phyloP scores from a whole-genome alignment of 2,113 vertebrate genomes.

The Sinocyclocheilus maitianheensis region DNA sequence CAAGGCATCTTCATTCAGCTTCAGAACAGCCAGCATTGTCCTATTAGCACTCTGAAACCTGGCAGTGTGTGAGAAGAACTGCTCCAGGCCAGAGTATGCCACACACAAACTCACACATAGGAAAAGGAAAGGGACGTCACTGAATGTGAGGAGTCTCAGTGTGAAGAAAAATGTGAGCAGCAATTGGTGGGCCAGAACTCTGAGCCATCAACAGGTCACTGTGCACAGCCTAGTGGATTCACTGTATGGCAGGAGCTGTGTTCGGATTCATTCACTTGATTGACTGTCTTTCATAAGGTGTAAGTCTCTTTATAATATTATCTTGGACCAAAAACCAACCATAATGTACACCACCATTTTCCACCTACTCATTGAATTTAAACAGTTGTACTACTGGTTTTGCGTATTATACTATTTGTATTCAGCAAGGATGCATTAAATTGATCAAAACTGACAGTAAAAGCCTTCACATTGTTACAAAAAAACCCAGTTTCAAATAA shows the following conservation, averaged over 20 bases:
- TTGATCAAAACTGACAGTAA: neutral
- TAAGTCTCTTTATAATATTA: neutral
- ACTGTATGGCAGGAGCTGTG: no score
- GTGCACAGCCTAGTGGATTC: neutral
- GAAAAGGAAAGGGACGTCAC: neutral
- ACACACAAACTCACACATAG: slow-evolving; percentile 24
- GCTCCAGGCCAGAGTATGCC: slow-evolving; percentile 59
- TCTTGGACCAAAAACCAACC: neutral
- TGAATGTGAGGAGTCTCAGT: neutral
- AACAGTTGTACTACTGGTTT: neutral
- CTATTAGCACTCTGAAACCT: slow-evolving; percentile 60
- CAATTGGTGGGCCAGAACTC: neutral
- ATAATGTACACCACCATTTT: neutral
- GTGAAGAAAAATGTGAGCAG: slow-evolving; percentile 18
- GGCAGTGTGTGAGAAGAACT: slow-evolving; percentile 60
- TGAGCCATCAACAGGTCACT: slow-evolving; percentile 1
- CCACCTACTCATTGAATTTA: neutral
- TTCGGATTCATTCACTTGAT: slow-evolving; percentile 10
- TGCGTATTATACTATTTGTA: neutral
- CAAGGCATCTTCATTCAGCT: slow-evolving; percentile 34
- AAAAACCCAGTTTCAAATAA: neutral
- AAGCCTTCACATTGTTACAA: neutral
- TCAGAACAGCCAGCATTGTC: slow-evolving; percentile 38
- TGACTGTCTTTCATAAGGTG: neutral
- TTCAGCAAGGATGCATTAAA: neutral